These are phyloP conservation scores for Corythaixoides concolor DNA, from an alignment of 2,113 vertebrate species.

Conservation along the genomic window DNA sequence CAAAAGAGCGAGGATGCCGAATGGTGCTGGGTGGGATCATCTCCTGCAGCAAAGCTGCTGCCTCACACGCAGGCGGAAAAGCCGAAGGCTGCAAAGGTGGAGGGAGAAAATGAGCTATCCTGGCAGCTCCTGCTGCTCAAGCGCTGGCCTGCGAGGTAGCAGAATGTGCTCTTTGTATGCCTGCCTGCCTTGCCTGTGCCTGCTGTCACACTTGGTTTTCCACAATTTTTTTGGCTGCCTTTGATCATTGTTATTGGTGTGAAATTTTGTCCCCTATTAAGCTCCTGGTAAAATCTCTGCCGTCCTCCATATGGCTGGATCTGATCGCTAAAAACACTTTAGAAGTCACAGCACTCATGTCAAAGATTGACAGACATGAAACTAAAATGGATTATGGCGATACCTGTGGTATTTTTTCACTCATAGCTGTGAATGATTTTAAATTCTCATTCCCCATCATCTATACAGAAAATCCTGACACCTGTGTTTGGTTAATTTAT, in stretches of 20 bases:
- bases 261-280: background rate
- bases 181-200: background rate
- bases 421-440: background rate
- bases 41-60: background rate
- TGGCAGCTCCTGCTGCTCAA: background rate
- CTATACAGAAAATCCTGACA: background rate
- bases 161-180: background rate
- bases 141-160: background rate
- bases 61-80: background rate
- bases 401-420: background rate
- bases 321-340: background rate
- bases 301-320: background rate
- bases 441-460: background rate
- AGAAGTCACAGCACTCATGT: background rate
- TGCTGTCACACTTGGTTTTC: background rate
- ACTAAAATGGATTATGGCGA: background rate
- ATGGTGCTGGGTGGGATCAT: background rate
- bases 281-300: background rate
- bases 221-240: background rate
- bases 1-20: accelerated
- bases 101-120: background rate
- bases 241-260: background rate
- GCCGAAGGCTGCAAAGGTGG: background rate
- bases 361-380: background rate
- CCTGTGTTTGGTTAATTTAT: background rate